A percentile compares a stretch with the other conserved stretches of the same genome.
These are phyloP conservation scores for Sipunculus nudus DNA, from an alignment of 2,888 invertebrate species.

Conservation along the genomic window DNA sequence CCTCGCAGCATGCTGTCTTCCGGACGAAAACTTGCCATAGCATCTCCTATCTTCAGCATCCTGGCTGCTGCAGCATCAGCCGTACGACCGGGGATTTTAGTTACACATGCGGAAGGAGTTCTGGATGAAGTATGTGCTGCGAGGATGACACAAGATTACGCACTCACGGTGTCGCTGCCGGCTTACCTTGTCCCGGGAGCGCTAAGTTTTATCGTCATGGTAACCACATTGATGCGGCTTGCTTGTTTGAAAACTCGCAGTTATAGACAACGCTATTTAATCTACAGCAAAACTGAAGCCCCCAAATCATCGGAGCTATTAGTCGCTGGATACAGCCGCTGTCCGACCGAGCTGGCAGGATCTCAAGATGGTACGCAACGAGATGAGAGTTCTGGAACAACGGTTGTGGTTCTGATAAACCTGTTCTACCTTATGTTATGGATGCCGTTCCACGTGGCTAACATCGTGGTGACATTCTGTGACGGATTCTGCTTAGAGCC, in stretches of 20 bases:
- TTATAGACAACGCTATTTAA: no score
- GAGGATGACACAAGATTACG: slow-evolving; percentile 14
- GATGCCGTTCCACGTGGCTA: slow-evolving; percentile 18
- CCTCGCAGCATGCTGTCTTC: no score
- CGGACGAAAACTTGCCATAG: no score
- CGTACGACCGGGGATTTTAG: no score
- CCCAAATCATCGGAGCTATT: no score
- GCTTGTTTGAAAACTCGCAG: background rate
- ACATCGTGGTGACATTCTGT: slow-evolving; percentile 19
- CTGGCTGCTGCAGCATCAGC: no score
- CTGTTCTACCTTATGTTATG: slow-evolving; percentile 2
- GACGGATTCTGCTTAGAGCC: slow-evolving; percentile 17
- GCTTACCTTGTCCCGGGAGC: slow-evolving; percentile 8
- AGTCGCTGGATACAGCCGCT: background rate
- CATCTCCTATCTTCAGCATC: no score
- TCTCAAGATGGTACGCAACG: no score
- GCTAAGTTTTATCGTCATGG: slow-evolving; percentile 4
- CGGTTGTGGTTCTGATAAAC: slow-evolving; percentile 1
- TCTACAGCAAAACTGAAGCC: no score
- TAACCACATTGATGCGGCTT: background rate
- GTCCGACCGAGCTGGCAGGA: background rate
- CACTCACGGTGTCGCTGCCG: slow-evolving; percentile 9
- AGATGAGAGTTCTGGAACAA: no score
- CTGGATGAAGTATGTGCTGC: slow-evolving; percentile 18
- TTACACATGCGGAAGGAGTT: slow-evolving; percentile 3